Percentiles rank a stretch among this genome's conserved stretches.
Conservation (phyloP, 1,140 invertebrate species). For the Drosophila chauvacae region DNA sequence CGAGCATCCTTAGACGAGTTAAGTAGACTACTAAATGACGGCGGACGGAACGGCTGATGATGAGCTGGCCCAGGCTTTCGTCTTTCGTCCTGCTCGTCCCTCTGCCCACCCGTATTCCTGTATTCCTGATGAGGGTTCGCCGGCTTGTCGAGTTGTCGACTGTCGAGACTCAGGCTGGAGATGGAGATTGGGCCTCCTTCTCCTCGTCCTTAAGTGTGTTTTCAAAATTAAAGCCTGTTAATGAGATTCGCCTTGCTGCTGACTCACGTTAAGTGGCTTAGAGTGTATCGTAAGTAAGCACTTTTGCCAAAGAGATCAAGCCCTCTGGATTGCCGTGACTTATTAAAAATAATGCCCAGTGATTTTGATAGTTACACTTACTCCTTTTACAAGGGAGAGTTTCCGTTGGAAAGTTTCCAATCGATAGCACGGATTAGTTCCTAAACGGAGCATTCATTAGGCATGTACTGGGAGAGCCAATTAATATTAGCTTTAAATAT, state of each 20-base stretch:
- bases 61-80: slow-evolving; percentile 45
- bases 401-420: background rate
- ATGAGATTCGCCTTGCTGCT: slow-evolving; percentile 82
- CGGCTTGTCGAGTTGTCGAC: slow-evolving; percentile 55
- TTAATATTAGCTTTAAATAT: no score
- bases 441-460: no score
- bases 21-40: slow-evolving; percentile 82
- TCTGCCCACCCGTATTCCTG: slow-evolving; percentile 12
- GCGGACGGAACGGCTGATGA: slow-evolving; percentile 40
- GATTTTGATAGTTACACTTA: slow-evolving; percentile 46
- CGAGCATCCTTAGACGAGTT: slow-evolving; percentile 76
- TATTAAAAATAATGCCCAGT: slow-evolving; percentile 75
- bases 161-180: slow-evolving; percentile 20
- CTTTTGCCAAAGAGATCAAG: slow-evolving; percentile 61
- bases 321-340: slow-evolving; percentile 39
- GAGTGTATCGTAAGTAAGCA: slow-evolving; percentile 78
- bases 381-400: background rate
- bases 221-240: slow-evolving; percentile 82
- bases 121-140: slow-evolving; percentile 52
- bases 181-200: slow-evolving; percentile 16
- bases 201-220: slow-evolving; percentile 75
- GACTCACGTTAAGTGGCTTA: slow-evolving; percentile 82
- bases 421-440: background rate
- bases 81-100: background rate
- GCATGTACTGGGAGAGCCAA: no score